These are phyloP conservation scores for Cricetomys ansorgei DNA, from an alignment of 2,113 vertebrate genomes.

Conservation along the genomic window DNA sequence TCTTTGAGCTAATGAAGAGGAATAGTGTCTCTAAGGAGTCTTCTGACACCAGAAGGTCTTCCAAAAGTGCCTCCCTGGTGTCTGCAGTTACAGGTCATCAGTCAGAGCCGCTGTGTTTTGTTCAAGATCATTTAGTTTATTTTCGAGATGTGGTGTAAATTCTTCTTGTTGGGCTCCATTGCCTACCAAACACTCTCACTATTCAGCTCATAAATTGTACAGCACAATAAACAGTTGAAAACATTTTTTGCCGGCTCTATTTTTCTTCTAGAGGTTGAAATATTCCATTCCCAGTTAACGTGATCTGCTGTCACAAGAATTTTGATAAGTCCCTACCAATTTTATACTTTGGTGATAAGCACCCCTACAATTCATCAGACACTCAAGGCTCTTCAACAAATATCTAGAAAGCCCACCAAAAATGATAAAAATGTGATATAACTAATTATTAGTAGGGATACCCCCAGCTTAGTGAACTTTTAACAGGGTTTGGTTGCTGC, in stretches of 20 bases:
- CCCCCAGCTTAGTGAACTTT: not conserved
- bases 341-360: not conserved
- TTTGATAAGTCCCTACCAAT: not conserved
- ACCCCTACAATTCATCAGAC: not conserved
- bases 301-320: not conserved
- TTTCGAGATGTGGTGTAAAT: slow-evolving; percentile 13
- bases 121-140: slow-evolving; percentile 60
- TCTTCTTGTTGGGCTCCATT: slow-evolving; percentile 45
- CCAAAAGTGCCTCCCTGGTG: not conserved
- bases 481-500: not conserved
- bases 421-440: not conserved
- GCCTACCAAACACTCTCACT: not conserved
- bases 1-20: slow-evolving; percentile 63
- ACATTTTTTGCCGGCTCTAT: not conserved
- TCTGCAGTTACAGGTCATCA: slow-evolving; percentile 31
- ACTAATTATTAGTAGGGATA: not conserved
- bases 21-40: not conserved
- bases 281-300: not conserved
- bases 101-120: slow-evolving; percentile 38
- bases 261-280: slow-evolving; percentile 36
- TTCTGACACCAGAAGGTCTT: not conserved
- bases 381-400: not conserved
- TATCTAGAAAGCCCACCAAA: not conserved
- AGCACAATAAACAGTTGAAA: slow-evolving; percentile 6
- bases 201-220: not conserved